Evolutionary conservation across 2,113 vertebrate genomes (phyloP).

Genomic region (Tupaia tana): DNA sequence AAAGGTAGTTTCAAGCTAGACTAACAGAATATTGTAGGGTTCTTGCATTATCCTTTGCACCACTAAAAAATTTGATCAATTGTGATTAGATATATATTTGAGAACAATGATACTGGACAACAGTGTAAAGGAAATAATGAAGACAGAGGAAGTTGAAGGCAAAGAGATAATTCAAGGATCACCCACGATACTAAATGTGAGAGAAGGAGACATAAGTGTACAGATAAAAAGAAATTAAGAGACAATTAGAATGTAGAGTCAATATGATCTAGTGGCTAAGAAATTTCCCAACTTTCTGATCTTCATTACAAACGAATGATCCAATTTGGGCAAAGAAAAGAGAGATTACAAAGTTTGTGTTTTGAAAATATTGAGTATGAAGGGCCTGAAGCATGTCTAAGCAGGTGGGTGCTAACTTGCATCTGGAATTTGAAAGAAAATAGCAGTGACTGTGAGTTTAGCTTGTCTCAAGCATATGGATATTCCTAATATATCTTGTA

Average conservation of each 20-base stretch:
- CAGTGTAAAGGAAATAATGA: not conserved
- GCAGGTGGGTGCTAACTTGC: not conserved
- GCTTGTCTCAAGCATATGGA: not conserved
- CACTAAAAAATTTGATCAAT: not conserved
- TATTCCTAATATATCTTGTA: not conserved
- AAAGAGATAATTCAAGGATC: not conserved
- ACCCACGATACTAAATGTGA: not conserved
- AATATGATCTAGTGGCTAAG: not conserved
- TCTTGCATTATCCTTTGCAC: not conserved
- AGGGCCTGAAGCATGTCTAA: fast-evolving
- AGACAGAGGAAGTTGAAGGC: not conserved
- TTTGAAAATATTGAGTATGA: not conserved
- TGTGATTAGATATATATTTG: not conserved
- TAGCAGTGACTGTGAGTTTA: not conserved
- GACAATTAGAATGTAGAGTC: not conserved
- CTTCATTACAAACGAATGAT: not conserved
- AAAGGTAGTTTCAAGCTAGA: not conserved
- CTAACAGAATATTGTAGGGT: not conserved
- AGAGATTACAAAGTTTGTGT: not conserved
- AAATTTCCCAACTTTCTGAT: not conserved
- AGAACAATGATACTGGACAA: not conserved
- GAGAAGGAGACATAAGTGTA: not conserved
- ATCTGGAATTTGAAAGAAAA: not conserved
- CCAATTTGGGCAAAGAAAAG: not conserved
- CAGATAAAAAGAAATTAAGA: not conserved